Conservation (phyloP, 2,797 vertebrate species). For the Catharus ustulatus region DNA sequence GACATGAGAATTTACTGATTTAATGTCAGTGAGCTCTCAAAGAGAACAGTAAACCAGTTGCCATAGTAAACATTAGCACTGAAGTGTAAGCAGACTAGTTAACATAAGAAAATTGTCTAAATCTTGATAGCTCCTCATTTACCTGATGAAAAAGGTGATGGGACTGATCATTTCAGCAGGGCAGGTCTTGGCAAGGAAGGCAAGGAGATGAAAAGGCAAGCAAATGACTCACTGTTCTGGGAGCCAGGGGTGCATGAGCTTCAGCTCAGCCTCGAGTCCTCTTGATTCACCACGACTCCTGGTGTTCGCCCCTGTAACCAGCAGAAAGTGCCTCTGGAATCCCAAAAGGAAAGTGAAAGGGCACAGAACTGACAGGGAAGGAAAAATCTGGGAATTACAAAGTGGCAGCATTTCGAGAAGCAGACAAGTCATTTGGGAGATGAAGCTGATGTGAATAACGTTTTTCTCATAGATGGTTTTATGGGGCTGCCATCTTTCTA, state of each 20-base stretch:
- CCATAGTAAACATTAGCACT: not conserved
- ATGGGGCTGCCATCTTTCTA: not conserved
- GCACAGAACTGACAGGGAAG: not conserved
- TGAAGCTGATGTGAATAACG: not conserved
- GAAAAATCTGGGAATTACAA: not conserved
- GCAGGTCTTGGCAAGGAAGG: not conserved
- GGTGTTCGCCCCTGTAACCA: not conserved
- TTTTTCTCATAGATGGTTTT: not conserved
- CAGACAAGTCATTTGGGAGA: not conserved
- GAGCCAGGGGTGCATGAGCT: not conserved
- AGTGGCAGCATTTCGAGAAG: not conserved
- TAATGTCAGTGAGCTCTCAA: not conserved
- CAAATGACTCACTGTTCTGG: not conserved
- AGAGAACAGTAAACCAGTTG: not conserved
- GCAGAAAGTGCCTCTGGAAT: not conserved
- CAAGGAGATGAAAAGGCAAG: not conserved
- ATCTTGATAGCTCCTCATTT: not conserved
- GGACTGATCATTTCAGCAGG: not conserved
- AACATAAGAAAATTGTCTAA: not conserved
- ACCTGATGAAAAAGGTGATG: not conserved
- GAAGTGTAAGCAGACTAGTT: not conserved
- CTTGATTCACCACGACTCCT: not conserved
- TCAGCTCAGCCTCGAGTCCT: not conserved
- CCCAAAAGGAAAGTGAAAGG: accelerated
- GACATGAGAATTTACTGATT: not conserved